Evolutionary conservation across 53 echinoderm and acorn worm species (phyloP).

Genomic region (Echinarachnius parma): DNA sequence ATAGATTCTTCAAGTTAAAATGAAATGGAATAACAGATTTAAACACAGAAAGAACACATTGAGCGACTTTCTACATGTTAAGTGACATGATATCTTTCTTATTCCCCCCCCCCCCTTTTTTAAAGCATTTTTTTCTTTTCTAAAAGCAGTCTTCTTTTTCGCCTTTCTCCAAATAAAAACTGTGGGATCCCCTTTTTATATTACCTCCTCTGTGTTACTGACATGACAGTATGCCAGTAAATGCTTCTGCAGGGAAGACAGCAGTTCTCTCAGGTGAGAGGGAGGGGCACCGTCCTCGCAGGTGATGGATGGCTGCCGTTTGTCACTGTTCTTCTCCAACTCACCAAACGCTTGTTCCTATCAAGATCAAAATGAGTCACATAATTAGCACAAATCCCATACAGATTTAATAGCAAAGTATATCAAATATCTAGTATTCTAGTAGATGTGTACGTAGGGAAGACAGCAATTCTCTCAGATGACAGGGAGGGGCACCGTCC

Average conservation of each 20-base stretch:
- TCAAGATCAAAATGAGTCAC: too few species aligned
- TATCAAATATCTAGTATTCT: too few species aligned
- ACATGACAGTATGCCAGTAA: conserved; percentile 84
- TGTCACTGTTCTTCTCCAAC: conserved; percentile 98
- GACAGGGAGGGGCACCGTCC: conserved; percentile 88
- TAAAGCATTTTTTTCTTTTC: not conserved
- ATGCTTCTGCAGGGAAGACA: conserved; percentile 96
- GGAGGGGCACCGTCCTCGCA: conserved; percentile 95
- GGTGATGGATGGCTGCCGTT: conserved; percentile 76
- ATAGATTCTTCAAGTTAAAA: too few species aligned
- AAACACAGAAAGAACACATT: not conserved
- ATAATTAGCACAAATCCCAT: too few species aligned
- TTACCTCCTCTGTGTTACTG: conserved; percentile 73
- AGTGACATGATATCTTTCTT: not conserved
- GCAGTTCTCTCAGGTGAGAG: conserved; percentile 80
- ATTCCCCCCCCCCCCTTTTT: not conserved
- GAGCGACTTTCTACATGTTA: not conserved
- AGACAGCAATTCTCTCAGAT: conserved; percentile 83
- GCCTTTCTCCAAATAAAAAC: too few species aligned
- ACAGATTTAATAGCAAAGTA: too few species aligned
- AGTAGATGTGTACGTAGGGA: conserved; percentile 94
- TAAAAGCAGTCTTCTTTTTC: not conserved
- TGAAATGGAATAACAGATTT: too few species aligned
- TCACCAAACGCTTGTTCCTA: conserved; percentile 99
- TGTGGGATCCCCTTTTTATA: too few species aligned